These are phyloP conservation scores for Myopa testacea DNA, from an alignment of 2,888 invertebrate genomes.

Conservation along the genomic window DNA sequence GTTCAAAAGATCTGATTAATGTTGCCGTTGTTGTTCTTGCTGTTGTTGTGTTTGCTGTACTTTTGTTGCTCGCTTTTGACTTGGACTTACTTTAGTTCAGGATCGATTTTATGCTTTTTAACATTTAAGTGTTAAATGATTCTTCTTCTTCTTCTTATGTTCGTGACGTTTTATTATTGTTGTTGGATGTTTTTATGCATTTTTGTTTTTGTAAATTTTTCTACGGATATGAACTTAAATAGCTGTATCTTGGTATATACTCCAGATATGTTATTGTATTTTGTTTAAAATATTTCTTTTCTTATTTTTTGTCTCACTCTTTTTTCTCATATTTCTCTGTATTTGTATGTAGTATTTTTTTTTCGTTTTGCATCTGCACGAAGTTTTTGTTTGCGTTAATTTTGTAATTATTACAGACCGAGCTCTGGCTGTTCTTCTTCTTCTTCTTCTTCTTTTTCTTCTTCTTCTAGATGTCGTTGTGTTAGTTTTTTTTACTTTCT, in stretches of 20 bases:
- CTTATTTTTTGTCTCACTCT: not conserved
- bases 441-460: not conserved
- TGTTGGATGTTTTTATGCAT: conserved; percentile 20
- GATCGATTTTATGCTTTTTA: conserved; percentile 56
- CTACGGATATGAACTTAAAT: not conserved
- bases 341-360: not conserved
- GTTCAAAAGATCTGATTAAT: not conserved
- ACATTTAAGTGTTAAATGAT: conserved; percentile 63
- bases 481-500: not conserved
- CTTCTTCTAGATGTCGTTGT: not conserved
- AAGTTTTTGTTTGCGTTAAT: not conserved
- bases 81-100: conserved; percentile 2
- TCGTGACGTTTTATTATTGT: conserved; percentile 41
- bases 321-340: not conserved
- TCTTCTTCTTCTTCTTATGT: conserved; percentile 41
- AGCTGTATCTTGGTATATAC: conserved; percentile 24
- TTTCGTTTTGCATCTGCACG: not conserved
- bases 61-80: no score
- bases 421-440: not conserved
- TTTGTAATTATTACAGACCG: not conserved
- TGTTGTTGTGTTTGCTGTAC: not conserved
- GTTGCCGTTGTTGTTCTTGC: not conserved
- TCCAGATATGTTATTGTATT: conserved; percentile 30
- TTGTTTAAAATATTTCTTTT: not conserved
- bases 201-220: not conserved